phyloP scores from a whole-genome alignment of 2,113 vertebrate species.

The Cyphotilapia sp. region DNA sequence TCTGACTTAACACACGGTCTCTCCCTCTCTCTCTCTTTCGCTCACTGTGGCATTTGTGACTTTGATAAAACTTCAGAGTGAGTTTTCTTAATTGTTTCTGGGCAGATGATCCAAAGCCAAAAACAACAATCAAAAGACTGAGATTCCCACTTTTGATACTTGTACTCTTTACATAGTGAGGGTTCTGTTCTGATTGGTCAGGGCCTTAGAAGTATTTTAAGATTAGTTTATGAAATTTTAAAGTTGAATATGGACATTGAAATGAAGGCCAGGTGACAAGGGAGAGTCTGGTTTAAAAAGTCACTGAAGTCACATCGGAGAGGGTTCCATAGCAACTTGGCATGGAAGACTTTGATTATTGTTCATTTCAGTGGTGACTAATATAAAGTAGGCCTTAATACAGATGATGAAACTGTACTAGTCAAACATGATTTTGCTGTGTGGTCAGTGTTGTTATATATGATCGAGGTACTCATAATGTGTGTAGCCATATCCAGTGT shows the following conservation, averaged over 20 bases:
- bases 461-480: neutral
- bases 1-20: neutral
- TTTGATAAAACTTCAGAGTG: slow-evolving; percentile 54
- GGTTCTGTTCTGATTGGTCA: neutral
- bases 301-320: neutral
- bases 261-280: neutral
- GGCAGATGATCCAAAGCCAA: slow-evolving; percentile 33
- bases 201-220: neutral
- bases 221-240: neutral
- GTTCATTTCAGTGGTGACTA: neutral
- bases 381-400: neutral
- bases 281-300: neutral
- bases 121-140: slow-evolving; percentile 35
- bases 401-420: neutral
- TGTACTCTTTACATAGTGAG: neutral
- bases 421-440: neutral
- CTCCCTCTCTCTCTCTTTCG: neutral
- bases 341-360: neutral
- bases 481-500: neutral
- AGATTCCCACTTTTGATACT: neutral
- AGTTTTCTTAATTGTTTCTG: slow-evolving; percentile 39
- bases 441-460: neutral
- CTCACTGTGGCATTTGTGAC: neutral
- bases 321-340: neutral
- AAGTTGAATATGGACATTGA: neutral